Evolutionary conservation across 2,113 vertebrate genomes (phyloP), one percentile per base, ranked within the genome.

Genomic region (Trichechus manatus): DNA sequence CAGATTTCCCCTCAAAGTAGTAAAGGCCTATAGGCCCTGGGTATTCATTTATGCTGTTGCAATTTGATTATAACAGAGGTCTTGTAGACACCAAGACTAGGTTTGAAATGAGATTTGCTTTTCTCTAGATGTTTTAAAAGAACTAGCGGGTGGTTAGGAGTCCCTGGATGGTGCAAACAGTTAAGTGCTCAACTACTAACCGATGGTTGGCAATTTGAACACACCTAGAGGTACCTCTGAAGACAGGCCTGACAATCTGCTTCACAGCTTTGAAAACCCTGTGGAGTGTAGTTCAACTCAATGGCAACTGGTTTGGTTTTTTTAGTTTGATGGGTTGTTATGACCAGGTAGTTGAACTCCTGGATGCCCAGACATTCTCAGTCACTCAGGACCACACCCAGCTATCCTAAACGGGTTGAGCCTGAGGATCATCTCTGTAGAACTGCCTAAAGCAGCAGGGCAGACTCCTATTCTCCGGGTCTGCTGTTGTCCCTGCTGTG

Each of bases 61-160:
- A 56, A 6, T 56, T 95, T 90, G 47, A 77, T 92, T 83, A 53
- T 77, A 80, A 87, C 68, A 93, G 59, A 5, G 14, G 20, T 75
- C 61, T 91, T 75, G 50, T 0, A 53, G 36, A 14, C 63, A 56
- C 19, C 36, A 86, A 53, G 47, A 2, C 29, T 29, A 94, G 33
- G 47, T 70, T 86, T 77, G 63, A 74, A 85, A 68, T n/a, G 15
- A 59, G 74, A 72, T 68, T 74, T 42, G 9, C n/a, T 59, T 77
- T 83, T 42, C 87, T 36, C 75, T 29, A n/a, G 13, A 79, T 74
- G 77, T 87, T 89, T 53, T 82, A 29, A 90, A 89, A 66, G 74
- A 74, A 56, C 11, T 10, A 39, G 10, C 29, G 15, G 9, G 1
- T 53, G 29, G 78, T 91, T 74, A 53, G 33, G 70, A 72, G 19